A percentile compares a stretch with the other conserved stretches of the same genome.
These are phyloP conservation scores for Cyanoramphus novaezelandiae DNA, from an alignment of 2,113 vertebrate genomes.

Conservation along the genomic window DNA sequence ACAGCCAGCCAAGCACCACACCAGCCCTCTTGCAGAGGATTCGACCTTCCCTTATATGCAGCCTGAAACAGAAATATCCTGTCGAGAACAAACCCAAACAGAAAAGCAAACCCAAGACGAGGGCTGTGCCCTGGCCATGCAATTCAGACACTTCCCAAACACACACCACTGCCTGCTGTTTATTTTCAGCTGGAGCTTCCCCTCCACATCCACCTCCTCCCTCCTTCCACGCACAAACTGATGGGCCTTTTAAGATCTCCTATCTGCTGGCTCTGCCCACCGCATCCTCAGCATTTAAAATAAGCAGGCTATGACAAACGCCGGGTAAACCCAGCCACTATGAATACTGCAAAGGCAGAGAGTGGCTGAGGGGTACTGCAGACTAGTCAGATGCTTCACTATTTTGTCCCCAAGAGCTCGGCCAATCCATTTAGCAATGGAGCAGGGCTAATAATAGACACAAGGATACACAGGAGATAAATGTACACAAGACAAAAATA, in stretches of 20 bases:
- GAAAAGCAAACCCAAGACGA: background rate
- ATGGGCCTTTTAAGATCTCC: background rate
- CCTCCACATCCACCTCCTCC: background rate
- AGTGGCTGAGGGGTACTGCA: background rate
- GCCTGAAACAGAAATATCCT: background rate
- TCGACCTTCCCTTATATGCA: background rate
- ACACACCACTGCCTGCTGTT: background rate
- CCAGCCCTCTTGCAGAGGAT: background rate
- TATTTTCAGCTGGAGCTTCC: slow-evolving; percentile 32
- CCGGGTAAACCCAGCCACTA: background rate
- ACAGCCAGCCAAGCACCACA: background rate
- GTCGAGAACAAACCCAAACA: background rate
- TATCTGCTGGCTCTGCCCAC: slow-evolving; percentile 38
- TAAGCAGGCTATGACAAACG: background rate
- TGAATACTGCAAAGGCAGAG: background rate
- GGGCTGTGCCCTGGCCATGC: background rate
- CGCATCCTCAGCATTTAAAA: background rate
- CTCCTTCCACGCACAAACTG: background rate
- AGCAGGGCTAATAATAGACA: slow-evolving; percentile 55
- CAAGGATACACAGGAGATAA: slow-evolving; percentile 53
- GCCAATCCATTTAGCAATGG: slow-evolving; percentile 53
- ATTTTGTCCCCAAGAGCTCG: slow-evolving; percentile 43
- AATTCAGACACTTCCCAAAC: background rate
- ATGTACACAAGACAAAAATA: slow-evolving; percentile 61
- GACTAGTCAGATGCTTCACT: background rate